Conservation (phyloP, 2,888 invertebrate genomes). For the Rosalia funebris region DNA sequence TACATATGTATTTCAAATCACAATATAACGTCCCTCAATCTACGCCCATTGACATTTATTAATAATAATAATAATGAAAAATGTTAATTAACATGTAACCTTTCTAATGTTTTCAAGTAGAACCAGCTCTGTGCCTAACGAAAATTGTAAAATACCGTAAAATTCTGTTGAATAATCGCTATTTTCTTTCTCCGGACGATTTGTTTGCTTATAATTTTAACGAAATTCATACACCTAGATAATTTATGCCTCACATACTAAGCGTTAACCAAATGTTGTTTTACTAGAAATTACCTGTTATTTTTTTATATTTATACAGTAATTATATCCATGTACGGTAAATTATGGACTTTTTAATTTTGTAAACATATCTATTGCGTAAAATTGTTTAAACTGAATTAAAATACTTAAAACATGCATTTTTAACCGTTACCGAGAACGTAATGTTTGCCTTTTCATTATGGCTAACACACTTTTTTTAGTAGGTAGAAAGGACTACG, state of each 20-base stretch:
- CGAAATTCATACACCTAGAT: slow-evolving; percentile 29
- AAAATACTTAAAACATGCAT: slow-evolving; percentile 17
- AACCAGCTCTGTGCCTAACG: neutral
- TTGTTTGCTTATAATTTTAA: slow-evolving; percentile 39
- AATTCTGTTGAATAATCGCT: neutral
- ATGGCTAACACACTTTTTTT: slow-evolving; percentile 17
- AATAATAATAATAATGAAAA: no score
- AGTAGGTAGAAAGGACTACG: neutral
- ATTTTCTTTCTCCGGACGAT: slow-evolving; percentile 3
- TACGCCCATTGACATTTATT: no score
- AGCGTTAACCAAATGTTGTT: slow-evolving; percentile 28
- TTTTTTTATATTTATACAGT: slow-evolving; percentile 23
- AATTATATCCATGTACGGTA: slow-evolving; percentile 27
- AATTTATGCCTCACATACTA: slow-evolving; percentile 9
- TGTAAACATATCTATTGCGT: slow-evolving; percentile 23
- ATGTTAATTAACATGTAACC: no score
- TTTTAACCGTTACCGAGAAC: slow-evolving; percentile 23
- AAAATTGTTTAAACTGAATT: slow-evolving; percentile 27
- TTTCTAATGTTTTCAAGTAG: no score
- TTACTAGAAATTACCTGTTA: slow-evolving; percentile 24
- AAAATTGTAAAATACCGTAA: neutral
- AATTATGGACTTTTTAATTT: slow-evolving; percentile 27
- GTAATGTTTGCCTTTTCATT: slow-evolving; percentile 19
- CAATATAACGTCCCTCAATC: no score
- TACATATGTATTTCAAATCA: no score